Percentiles rank a stretch among this genome's conserved stretches.
phyloP scores from a whole-genome alignment of 2,113 vertebrate genomes.

The Cavia aperea region DNA sequence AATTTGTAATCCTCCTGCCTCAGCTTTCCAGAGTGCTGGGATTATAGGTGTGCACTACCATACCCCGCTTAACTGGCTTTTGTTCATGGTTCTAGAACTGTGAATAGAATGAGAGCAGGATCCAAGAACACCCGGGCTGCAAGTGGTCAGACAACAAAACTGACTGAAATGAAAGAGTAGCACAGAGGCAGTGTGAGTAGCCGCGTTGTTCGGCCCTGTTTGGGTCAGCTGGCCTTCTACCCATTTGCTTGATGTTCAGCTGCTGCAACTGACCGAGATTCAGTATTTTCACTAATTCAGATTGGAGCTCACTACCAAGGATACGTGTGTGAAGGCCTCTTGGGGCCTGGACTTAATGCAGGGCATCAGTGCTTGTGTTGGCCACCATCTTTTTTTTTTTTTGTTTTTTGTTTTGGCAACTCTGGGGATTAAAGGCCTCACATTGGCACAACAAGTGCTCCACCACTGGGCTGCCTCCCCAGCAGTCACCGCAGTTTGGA shows the following conservation, averaged over 20 bases:
- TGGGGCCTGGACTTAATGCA: not conserved
- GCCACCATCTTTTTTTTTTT: not conserved
- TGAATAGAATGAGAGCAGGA: not conserved
- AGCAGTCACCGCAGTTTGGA: not conserved
- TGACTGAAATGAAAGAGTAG: not conserved
- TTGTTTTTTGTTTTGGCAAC: not conserved
- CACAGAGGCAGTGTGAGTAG: not conserved
- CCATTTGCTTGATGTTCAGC: not conserved
- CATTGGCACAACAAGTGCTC: not conserved
- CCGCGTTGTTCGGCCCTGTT: not conserved
- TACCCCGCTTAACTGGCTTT: not conserved
- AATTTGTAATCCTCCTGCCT: not conserved
- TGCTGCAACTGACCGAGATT: not conserved
- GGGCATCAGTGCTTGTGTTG: no score
- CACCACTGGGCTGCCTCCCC: not conserved
- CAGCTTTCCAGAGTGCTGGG: not conserved
- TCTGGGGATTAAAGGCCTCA: not conserved
- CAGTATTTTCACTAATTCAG: no score
- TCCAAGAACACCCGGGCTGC: not conserved
- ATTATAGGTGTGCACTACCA: not conserved
- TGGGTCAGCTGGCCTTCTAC: not conserved
- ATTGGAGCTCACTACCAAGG: not conserved
- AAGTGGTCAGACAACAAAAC: not conserved
- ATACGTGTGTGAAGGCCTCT: not conserved
- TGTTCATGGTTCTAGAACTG: not conserved